Base-by-base conservation (phyloP, 2,113 vertebrate genomes). In the Melanotaenia duboulayi region DNA sequence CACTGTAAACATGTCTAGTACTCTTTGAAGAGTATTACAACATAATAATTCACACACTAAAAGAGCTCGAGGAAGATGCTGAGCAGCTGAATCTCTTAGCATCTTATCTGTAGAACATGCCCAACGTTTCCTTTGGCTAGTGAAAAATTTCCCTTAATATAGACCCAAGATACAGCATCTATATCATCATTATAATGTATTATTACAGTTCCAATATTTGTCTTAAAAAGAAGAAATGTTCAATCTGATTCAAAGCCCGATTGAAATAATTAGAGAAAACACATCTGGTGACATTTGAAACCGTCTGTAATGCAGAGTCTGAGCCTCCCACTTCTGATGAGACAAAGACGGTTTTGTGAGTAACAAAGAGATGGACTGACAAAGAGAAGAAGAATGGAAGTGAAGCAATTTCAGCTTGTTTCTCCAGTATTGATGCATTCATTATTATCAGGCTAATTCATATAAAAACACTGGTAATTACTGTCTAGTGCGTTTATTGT, bases 321-420 rank as follows among this genome's bases (percentile, higher is more conserved):
- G 0, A 55, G 42, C 55, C 49, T 12, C 78, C 71, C 3, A 65
- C 54, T 16, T 35, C 42, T 51, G 57, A 76, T 19, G 0, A 64
- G 28, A 90, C 84, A 83, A 90, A 88, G 74, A 35, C 24, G 0
- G 19, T 0, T 44, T 62, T 84, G 69, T 86, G 40, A 23, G 2
- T 0, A 6, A 58, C 11, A 3, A 22, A 17, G 24, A 65, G 23
- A 69, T 32, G 25, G 46, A 37, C 52, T 20, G 20, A 28, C 37
- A 55, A 22, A 68, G 28, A 24, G 23, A 25, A 66, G 22, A 40
- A 6, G 28, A 48, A 48, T 22, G 48, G 16, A 16, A 64, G 17
- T 13, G 46, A 64, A 39, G 37, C 42, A 40, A 32, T 46, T 58
- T 39, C 14, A 51, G 14, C 54, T 58, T 0, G 1, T 52, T 66